Conservation (phyloP, 2,797 vertebrate species). For the Lutjanus argentimaculatus region DNA sequence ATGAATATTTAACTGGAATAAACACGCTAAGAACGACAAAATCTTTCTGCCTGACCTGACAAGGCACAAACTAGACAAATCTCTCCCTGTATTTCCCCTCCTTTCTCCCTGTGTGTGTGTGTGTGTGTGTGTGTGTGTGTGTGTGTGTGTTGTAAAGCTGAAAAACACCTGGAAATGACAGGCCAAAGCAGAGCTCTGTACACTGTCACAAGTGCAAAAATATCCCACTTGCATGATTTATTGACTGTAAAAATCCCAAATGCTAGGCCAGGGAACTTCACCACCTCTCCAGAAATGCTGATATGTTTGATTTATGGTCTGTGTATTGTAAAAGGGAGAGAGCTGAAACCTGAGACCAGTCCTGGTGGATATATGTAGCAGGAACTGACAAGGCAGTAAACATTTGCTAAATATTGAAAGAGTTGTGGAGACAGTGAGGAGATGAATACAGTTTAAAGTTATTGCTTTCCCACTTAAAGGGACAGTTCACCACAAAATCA, state of each 20-base stretch:
- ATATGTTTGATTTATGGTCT: conserved; percentile 63
- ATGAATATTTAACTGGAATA: neutral
- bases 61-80: conserved; percentile 5
- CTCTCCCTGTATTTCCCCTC: neutral
- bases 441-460: conserved; percentile 14
- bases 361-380: conserved; percentile 29
- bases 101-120: neutral
- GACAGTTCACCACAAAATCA: too few species aligned
- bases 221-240: conserved; percentile 51
- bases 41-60: neutral
- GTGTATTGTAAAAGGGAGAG: conserved; percentile 54
- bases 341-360: conserved; percentile 58
- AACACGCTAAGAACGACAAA: neutral
- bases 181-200: conserved; percentile 39
- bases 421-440: neutral
- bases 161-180: conserved; percentile 73
- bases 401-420: conserved; percentile 3
- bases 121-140: neutral
- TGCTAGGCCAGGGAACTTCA: conserved; percentile 20
- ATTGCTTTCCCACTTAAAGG: neutral
- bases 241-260: conserved; percentile 46
- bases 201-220: conserved; percentile 44
- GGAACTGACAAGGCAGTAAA: conserved; percentile 13
- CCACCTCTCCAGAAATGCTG: conserved; percentile 48
- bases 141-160: conserved; percentile 20